Percentiles rank a stretch among this genome's conserved stretches.
Evolutionary conservation across 1,140 invertebrate genomes (phyloP).

Genomic region (Oncopodura yosiiana): DNA sequence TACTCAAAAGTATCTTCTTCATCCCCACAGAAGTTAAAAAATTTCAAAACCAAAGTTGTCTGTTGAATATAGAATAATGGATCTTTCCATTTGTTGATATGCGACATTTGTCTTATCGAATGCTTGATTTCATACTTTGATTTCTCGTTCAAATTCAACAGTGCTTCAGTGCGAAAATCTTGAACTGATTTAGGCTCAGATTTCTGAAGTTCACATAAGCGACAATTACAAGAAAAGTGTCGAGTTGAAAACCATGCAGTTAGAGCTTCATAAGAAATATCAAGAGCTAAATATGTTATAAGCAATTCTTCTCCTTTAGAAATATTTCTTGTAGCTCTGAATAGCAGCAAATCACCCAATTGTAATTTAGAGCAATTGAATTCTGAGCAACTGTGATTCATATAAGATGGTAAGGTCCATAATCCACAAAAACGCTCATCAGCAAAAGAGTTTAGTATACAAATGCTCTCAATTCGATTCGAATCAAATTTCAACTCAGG

Average conservation of each 20-base stretch:
- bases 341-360: conserved; percentile 10
- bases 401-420: conserved; percentile 13
- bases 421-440: conserved; percentile 1
- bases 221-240: neutral
- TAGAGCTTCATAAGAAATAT: neutral
- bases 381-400: conserved; percentile 13
- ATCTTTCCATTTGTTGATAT: too few species aligned
- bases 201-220: neutral
- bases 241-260: neutral
- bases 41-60: too few species aligned
- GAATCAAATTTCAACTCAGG: conserved; percentile 1
- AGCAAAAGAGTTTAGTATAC: neutral
- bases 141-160: too few species aligned
- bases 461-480: conserved; percentile 2
- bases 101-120: too few species aligned
- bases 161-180: too few species aligned
- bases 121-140: too few species aligned
- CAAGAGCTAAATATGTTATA: too few species aligned
- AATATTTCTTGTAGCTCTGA: conserved; percentile 12
- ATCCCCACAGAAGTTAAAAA: too few species aligned
- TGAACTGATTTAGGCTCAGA: too few species aligned
- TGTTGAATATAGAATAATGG: too few species aligned
- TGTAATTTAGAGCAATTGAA: conserved; percentile 5
- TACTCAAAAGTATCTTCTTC: too few species aligned
- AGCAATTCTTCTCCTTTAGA: conserved; percentile 1